These are phyloP conservation scores for Arenaria interpres DNA, from an alignment of 2,113 vertebrate genomes.

Conservation along the genomic window DNA sequence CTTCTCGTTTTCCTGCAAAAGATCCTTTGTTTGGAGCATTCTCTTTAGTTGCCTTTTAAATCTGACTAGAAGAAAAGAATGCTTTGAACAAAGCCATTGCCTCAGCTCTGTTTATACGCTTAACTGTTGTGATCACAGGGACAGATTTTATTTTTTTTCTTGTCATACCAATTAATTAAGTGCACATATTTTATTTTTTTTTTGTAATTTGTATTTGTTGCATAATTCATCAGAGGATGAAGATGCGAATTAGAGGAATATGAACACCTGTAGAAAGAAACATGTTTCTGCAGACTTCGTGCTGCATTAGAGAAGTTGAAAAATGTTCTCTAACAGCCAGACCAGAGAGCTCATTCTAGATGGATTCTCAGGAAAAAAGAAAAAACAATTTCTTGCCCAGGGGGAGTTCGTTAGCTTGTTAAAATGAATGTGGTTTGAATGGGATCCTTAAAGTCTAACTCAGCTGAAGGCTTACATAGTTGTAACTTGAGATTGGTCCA, in stretches of 20 bases:
- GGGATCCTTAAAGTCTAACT: conserved; percentile 31
- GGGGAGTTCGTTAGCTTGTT: not conserved
- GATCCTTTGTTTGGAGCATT: conserved; percentile 38
- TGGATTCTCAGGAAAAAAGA: not conserved
- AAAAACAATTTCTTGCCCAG: not conserved
- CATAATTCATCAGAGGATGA: not conserved
- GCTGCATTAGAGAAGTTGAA: not conserved
- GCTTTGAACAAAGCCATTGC: conserved; percentile 28
- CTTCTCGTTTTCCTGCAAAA: conserved; percentile 19
- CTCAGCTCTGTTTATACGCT: not conserved
- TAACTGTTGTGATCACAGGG: not conserved
- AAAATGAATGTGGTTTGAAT: conserved; percentile 58
- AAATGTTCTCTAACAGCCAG: not conserved
- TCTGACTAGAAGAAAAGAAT: conserved; percentile 6
- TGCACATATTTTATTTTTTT: not conserved
- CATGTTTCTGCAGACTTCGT: not conserved
- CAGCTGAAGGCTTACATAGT: not conserved
- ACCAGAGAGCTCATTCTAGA: not conserved
- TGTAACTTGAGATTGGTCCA: not conserved
- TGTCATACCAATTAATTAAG: not conserved
- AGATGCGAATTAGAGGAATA: not conserved
- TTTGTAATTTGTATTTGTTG: not conserved
- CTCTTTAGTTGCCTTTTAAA: conserved; percentile 17
- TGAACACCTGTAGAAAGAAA: not conserved
- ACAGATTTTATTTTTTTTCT: not conserved